Base-by-base conservation (phyloP, 2,113 vertebrate species). In the Gadus macrocephalus region DNA sequence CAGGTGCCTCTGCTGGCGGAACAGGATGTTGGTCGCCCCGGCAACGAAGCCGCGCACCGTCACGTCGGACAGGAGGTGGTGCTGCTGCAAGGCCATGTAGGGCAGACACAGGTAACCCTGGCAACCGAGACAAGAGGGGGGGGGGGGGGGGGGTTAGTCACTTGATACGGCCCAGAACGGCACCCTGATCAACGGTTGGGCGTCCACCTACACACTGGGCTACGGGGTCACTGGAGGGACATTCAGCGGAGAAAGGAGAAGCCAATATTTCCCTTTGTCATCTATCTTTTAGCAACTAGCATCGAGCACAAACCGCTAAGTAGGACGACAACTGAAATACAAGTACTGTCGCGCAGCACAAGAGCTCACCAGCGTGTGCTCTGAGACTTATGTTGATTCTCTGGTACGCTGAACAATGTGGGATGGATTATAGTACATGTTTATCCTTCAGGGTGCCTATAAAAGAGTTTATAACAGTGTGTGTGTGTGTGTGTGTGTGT, bases 21-120 rank as follows among this genome's bases (percentile, higher is more conserved):
- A 99, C 64, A 99, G 94, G 87, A 98, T 94, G 80, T 99, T 99
- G 82, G 97, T 99, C 0, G 96, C 97, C 76, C 97, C 97, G 0
- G 96, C 96, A 16, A 99, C 95, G 53, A 98, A 99, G 77, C 97
- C 96, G 0, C 97, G 94, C 15, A 98, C 91, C 0, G 93, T 89
- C 49, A 98, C 93, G 42, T 98, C 97, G 0, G 95, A 98, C 55
- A 99, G 93, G 61, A 99, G 95, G 66, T 98, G 97, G 79, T 99
- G 97, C 87, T 99, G 97, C 91, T 98, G 97, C 86, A 99, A 83
- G 0, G 97, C 97, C 97, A 98, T 98, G 81, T 99, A 99, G 0
- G 97, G 97, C 85, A 99, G 87, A 62, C 96, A 98, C 71, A 99
- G 92, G 89, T 98, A 98, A 25, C 97, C 97, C 97, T 97, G 79